A percentile compares a stretch with the other conserved stretches of the same genome.
phyloP scores from a whole-genome alignment of 23 tunicate species.

The Trididemnum nubilum region DNA sequence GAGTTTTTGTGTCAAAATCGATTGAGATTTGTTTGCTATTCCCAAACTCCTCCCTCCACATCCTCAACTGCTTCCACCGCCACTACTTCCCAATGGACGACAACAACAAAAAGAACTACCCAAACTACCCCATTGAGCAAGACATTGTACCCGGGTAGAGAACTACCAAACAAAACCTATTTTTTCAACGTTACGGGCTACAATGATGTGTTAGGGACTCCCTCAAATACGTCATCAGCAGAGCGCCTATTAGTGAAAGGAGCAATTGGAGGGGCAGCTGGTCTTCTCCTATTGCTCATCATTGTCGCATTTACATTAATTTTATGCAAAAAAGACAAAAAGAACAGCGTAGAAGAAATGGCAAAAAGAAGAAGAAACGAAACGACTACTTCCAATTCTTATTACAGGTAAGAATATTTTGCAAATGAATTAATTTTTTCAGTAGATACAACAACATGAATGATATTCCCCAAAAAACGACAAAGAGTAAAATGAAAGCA shows the following conservation, averaged over 20 bases:
- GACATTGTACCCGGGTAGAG: no score
- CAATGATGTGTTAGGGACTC: not conserved
- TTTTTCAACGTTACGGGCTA: no score
- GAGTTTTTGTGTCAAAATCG: not conserved
- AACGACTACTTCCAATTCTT: not conserved
- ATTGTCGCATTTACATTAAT: not conserved
- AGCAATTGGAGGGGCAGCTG: not conserved
- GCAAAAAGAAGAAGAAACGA: not conserved
- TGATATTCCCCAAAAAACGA: no score
- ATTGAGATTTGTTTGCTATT: not conserved
- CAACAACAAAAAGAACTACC: not conserved
- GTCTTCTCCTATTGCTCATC: not conserved
- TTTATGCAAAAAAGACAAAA: not conserved
- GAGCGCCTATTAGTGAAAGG: not conserved
- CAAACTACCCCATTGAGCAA: not conserved
- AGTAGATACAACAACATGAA: no score
- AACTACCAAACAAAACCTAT: no score
- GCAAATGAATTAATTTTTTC: no score
- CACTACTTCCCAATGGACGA: not conserved
- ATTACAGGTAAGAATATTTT: no score
- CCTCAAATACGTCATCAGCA: not conserved
- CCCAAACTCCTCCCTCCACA: not conserved
- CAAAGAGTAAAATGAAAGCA: no score
- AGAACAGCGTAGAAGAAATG: not conserved
- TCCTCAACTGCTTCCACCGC: not conserved